Conservation (phyloP, 1,140 invertebrate genomes). For the Lordiphosa mommai region DNA sequence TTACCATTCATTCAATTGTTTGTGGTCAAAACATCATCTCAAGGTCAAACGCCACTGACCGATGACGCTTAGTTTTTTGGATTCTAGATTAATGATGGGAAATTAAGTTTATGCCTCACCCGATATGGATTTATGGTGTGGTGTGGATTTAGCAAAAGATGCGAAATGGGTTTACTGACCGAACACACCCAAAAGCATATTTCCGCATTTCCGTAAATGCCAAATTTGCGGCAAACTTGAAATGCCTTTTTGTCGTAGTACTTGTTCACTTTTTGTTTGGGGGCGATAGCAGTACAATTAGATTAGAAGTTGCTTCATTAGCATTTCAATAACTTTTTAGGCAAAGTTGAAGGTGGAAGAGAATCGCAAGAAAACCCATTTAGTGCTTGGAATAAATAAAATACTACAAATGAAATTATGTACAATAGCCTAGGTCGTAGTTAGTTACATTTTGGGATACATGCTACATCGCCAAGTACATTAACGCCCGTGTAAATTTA, state of each 20-base stretch:
- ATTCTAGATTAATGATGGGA: constrained; percentile 44
- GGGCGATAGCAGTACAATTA: constrained; percentile 27
- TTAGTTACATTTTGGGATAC: no score
- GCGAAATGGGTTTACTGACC: constrained; percentile 63
- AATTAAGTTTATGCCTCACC: constrained; percentile 4
- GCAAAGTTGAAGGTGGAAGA: constrained; percentile 33
- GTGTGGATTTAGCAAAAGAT: constrained; percentile 4
- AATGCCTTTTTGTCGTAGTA: constrained; percentile 47
- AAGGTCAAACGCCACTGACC: constrained; percentile 70
- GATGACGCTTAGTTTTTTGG: constrained; percentile 20
- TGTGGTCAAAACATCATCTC: constrained; percentile 48
- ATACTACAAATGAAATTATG: neutral
- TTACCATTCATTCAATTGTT: constrained; percentile 27
- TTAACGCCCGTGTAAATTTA: no score
- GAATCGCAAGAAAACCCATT: neutral
- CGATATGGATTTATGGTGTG: constrained; percentile 43
- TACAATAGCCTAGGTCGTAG: no score
- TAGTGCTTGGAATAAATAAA: neutral
- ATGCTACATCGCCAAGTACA: no score
- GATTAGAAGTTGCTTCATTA: constrained; percentile 43
- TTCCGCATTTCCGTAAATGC: constrained; percentile 54
- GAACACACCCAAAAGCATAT: constrained; percentile 25
- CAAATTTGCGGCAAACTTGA: constrained; percentile 52
- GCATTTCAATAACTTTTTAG: constrained; percentile 37
- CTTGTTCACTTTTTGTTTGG: constrained; percentile 10